phyloP scores from a whole-genome alignment of 2,888 invertebrate species.

The Azorinus chamasolen region DNA sequence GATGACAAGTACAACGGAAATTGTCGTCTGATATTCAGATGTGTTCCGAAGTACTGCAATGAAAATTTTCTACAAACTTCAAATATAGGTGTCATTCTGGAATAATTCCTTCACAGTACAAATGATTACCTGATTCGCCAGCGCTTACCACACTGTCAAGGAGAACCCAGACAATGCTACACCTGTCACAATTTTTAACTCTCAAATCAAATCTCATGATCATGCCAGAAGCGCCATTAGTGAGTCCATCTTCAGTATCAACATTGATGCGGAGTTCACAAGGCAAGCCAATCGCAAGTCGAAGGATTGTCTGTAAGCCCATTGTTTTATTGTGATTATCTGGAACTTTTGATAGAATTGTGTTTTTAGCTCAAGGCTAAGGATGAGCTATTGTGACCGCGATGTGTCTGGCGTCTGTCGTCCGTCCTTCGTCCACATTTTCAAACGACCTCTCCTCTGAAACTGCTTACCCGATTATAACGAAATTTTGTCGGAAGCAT shows the following conservation, averaged over 20 bases:
- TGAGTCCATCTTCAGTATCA: conserved; percentile 2
- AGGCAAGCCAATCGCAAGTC: neutral
- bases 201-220: conserved; percentile 46
- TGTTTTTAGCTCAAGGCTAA: no score
- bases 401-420: no score
- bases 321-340: conserved; percentile 2
- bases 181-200: conserved; percentile 11
- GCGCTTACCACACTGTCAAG: conserved; percentile 45
- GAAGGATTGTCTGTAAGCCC: neutral
- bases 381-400: no score
- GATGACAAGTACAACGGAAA: conserved; percentile 54
- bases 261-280: neutral
- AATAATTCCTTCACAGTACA: conserved; percentile 23
- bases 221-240: conserved; percentile 1
- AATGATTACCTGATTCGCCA: conserved; percentile 28
- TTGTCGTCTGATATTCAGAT: conserved; percentile 29
- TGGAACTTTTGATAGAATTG: conserved; percentile 26
- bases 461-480: no score
- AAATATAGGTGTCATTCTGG: conserved; percentile 22
- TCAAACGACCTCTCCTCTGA: no score
- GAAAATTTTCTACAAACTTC: conserved; percentile 25
- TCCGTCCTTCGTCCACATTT: no score
- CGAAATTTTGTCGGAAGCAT: no score
- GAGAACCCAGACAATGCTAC: conserved; percentile 47
- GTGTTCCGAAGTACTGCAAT: conserved; percentile 21